Evolutionary conservation across 2,888 invertebrate genomes (phyloP).

Genomic region (Blera fallax): DNA sequence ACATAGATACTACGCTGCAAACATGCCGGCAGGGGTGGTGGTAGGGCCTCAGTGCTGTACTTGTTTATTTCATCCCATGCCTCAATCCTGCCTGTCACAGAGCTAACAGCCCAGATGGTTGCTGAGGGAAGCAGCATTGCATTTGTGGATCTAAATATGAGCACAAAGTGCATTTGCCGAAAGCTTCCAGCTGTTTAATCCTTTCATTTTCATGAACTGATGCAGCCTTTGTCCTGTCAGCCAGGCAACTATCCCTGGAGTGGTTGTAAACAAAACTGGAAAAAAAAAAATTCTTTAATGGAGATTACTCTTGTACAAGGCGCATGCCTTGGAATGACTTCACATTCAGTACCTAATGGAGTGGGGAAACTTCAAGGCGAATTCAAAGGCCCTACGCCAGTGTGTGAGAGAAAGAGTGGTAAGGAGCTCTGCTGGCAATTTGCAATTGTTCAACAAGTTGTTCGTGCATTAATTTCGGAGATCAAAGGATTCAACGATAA

Average conservation of each 20-base stretch:
- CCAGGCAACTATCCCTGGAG: constrained; percentile 53
- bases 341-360: not conserved
- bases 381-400: constrained; percentile 11
- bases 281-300: constrained; percentile 22
- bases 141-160: constrained; percentile 49
- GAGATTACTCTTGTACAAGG: not conserved
- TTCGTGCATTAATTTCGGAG: constrained; percentile 58
- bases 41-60: not conserved
- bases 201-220: constrained; percentile 46
- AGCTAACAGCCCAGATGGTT: constrained; percentile 44
- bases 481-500: constrained; percentile 54
- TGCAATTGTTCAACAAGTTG: constrained; percentile 70
- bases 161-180: constrained; percentile 37
- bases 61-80: constrained; percentile 6
- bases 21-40: not conserved
- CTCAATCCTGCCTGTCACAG: not conserved
- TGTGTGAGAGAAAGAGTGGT: not conserved
- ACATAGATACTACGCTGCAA: constrained; percentile 32
- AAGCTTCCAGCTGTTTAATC: constrained; percentile 69
- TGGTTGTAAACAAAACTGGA: constrained; percentile 56
- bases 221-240: constrained; percentile 36
- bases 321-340: constrained; percentile 61
- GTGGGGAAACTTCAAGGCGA: constrained; percentile 38
- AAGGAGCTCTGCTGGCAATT: constrained; percentile 33
- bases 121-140: constrained; percentile 31